Percentiles rank a stretch among this genome's conserved stretches.
phyloP scores from a whole-genome alignment of 1,140 invertebrate genomes.

The Aphaenogaster rudis region DNA sequence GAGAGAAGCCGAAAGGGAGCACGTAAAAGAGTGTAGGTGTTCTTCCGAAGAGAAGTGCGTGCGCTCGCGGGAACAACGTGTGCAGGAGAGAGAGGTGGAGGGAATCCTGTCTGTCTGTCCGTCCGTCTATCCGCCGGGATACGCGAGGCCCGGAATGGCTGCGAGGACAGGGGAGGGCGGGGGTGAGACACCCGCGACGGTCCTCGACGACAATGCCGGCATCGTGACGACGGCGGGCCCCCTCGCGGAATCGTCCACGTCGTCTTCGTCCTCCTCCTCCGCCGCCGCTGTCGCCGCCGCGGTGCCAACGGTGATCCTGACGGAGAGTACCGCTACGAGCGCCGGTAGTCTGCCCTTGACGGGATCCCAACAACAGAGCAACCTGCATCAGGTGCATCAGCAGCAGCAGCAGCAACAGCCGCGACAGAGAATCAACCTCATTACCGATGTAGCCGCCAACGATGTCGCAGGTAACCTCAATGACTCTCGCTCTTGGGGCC shows the following conservation, averaged over 20 bases:
- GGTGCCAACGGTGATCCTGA: slow-evolving; percentile 65
- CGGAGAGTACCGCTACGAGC: slow-evolving; percentile 66
- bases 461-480: slow-evolving; percentile 76
- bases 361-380: slow-evolving; percentile 60
- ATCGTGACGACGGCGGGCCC: slow-evolving; percentile 63
- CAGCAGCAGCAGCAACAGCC: slow-evolving; percentile 64
- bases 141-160: slow-evolving; percentile 83
- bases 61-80: slow-evolving; percentile 68
- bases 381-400: slow-evolving; percentile 72
- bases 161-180: slow-evolving; percentile 73
- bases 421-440: slow-evolving; percentile 59
- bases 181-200: slow-evolving; percentile 68
- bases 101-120: slow-evolving; percentile 67
- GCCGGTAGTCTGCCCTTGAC: slow-evolving; percentile 61
- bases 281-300: neutral
- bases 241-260: slow-evolving; percentile 74
- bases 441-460: slow-evolving; percentile 66
- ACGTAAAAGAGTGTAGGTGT: slow-evolving; percentile 74
- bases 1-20: slow-evolving; percentile 63
- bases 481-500: slow-evolving; percentile 65
- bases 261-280: slow-evolving; percentile 65
- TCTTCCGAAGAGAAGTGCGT: slow-evolving; percentile 69
- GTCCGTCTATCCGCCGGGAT: slow-evolving; percentile 73
- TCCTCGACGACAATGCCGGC: slow-evolving; percentile 72
- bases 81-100: slow-evolving; percentile 73